phyloP scores from a whole-genome alignment of 2,797 vertebrate genomes.

The Pseudopleuronectes americanus region DNA sequence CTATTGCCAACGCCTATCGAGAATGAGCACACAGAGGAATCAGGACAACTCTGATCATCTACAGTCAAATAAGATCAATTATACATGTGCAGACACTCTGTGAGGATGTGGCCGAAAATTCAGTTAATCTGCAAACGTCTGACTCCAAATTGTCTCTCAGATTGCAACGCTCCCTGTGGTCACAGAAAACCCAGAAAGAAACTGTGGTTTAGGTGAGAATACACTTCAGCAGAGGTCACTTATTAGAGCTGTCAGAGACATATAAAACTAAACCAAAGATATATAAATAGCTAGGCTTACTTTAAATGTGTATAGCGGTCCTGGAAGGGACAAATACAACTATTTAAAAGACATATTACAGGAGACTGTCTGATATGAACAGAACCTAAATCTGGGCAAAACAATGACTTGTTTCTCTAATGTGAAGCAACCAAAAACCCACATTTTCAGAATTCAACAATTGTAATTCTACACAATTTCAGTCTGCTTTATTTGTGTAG shows the following conservation, averaged over 20 bases:
- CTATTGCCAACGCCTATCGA: too few relatives aligned
- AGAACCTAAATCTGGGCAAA: too few relatives aligned
- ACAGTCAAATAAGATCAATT: background rate
- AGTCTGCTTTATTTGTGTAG: too few relatives aligned
- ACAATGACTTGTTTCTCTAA: too few relatives aligned
- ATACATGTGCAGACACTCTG: background rate
- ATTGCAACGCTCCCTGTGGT: constrained; percentile 24
- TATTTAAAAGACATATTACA: background rate
- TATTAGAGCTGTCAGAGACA: constrained; percentile 31
- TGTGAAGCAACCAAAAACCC: too few relatives aligned
- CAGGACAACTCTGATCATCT: background rate
- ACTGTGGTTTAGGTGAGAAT: constrained; percentile 51
- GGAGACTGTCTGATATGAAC: too few relatives aligned
- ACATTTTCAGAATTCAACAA: too few relatives aligned
- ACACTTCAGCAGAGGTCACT: constrained; percentile 31
- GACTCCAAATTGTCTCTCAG: constrained; percentile 37
- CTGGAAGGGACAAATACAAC: background rate
- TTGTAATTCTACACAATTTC: too few relatives aligned
- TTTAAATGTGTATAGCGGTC: background rate
- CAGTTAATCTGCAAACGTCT: constrained; percentile 27
- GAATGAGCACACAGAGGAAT: background rate
- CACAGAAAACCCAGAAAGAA: constrained; percentile 32
- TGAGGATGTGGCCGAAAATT: constrained; percentile 18
- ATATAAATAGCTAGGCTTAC: background rate
- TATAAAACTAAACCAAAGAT: constrained; percentile 30